These are phyloP conservation scores for Ephestia elutella DNA, from an alignment of 1,140 invertebrate species.

Conservation along the genomic window DNA sequence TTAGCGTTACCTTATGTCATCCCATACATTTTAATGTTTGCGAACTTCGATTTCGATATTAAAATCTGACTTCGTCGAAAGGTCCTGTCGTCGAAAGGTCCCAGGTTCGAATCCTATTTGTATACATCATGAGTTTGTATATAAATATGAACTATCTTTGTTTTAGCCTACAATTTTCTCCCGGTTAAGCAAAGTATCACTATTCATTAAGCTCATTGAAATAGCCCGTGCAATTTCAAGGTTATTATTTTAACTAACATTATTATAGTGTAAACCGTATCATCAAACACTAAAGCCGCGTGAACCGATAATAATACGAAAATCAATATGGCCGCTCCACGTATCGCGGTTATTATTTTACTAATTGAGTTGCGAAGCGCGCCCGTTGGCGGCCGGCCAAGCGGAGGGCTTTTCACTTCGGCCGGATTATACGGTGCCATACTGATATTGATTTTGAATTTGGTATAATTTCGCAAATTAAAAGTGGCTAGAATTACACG, in stretches of 20 bases:
- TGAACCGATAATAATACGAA: neutral
- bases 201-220: no score
- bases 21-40: no score
- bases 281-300: constrained; percentile 1
- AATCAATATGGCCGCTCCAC: neutral
- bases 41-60: no score
- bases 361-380: constrained; percentile 4
- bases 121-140: no score
- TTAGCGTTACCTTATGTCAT: no score
- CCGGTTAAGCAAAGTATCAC: no score
- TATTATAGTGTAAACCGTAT: neutral
- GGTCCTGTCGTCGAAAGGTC: no score
- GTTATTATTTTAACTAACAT: neutral
- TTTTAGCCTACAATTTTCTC: no score
- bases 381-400: neutral
- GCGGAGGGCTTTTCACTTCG: neutral
- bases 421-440: neutral
- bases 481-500: no score
- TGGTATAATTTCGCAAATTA: neutral
- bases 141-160: no score
- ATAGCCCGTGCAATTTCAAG: neutral
- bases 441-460: neutral
- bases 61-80: no score
- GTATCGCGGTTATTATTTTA: constrained; percentile 5
- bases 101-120: no score